Percentiles rank a stretch among this genome's conserved stretches.
phyloP scores from a whole-genome alignment of 2,797 vertebrate species.

The Micrastur ruficollis region DNA sequence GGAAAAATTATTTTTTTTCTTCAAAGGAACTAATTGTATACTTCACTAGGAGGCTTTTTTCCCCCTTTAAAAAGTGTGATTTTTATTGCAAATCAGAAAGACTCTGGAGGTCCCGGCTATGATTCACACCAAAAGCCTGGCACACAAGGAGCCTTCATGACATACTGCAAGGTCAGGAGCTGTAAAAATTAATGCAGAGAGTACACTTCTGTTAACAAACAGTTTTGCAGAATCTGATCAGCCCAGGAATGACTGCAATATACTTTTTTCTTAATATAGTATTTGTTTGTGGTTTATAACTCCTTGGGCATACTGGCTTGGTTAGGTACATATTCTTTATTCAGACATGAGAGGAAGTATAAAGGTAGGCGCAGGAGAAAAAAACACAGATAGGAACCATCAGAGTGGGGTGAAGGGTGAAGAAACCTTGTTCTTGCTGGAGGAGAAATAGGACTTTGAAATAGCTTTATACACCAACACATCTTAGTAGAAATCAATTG shows the following conservation, averaged over 20 bases:
- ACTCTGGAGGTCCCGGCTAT: not conserved
- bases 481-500: not conserved
- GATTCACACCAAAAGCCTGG: constrained; percentile 23
- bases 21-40: constrained; percentile 48
- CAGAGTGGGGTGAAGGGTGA: not conserved
- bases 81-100: constrained; percentile 66
- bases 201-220: not conserved
- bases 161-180: not conserved
- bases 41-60: not conserved
- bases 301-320: not conserved
- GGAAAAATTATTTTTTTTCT: constrained; percentile 10
- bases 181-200: not conserved
- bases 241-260: not conserved
- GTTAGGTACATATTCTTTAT: not conserved
- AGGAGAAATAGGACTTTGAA: not conserved
- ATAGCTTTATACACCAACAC: not conserved
- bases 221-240: not conserved
- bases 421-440: not conserved
- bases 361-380: not conserved
- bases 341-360: not conserved
- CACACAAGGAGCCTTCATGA: not conserved
- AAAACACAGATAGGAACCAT: not conserved
- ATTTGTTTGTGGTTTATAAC: not conserved
- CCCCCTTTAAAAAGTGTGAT: constrained; percentile 13
- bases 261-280: not conserved